Conservation (phyloP, 2,113 vertebrate species). For the Catharus minimus region DNA sequence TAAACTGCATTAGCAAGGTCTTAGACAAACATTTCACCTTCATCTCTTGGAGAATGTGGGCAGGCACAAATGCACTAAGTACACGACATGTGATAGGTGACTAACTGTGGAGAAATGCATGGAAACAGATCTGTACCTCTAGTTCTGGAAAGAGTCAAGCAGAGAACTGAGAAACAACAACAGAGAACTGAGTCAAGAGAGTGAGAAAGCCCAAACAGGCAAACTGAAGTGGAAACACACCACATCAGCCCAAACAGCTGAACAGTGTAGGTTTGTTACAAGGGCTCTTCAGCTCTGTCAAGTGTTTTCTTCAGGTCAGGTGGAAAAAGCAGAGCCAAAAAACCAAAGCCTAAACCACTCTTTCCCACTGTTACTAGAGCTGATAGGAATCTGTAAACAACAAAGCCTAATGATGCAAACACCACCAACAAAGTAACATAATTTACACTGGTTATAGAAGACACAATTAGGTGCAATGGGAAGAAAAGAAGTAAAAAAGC, state of each 20-base stretch:
- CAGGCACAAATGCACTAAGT: background rate
- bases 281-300: background rate
- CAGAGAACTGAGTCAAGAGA: too few relatives aligned
- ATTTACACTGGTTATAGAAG: slow-evolving; percentile 35
- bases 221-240: background rate
- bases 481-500: slow-evolving; percentile 20
- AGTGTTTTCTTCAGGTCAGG: background rate
- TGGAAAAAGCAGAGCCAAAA: background rate
- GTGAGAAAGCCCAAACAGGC: background rate
- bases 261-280: background rate
- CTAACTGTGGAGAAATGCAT: background rate
- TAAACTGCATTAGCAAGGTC: background rate
- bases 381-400: slow-evolving; percentile 4
- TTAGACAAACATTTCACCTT: background rate
- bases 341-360: background rate
- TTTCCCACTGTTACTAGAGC: background rate
- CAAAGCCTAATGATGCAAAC: slow-evolving; percentile 39
- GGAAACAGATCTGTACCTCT: background rate
- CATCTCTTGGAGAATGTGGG: background rate
- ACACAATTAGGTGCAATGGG: slow-evolving; percentile 29
- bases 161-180: background rate
- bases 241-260: background rate
- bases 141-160: background rate
- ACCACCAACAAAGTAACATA: background rate
- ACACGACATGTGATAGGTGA: background rate